Evolutionary conservation across 2,113 vertebrate species (phyloP).

Genomic region (Lonchura striata): DNA sequence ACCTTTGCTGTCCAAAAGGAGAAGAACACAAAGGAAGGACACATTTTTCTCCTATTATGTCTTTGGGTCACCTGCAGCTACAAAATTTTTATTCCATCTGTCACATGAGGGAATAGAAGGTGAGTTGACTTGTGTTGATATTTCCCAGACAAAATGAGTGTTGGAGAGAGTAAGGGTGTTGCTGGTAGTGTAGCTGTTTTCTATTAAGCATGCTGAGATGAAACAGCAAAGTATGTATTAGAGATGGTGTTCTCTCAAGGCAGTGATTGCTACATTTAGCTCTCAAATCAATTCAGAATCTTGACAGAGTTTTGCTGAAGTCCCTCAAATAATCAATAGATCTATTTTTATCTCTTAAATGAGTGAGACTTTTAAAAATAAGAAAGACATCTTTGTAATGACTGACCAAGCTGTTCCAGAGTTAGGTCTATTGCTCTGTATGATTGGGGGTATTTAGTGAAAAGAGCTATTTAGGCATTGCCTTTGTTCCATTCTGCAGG

Average conservation of each 20-base stretch:
- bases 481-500: constrained; percentile 45
- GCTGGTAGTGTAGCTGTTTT: constrained; percentile 35
- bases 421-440: neutral
- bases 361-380: constrained; percentile 35
- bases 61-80: neutral
- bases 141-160: neutral
- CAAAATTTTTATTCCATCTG: neutral
- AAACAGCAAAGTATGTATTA: constrained; percentile 39
- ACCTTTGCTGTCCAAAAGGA: neutral
- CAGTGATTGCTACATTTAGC: constrained; percentile 28
- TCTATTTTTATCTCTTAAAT: constrained; percentile 25
- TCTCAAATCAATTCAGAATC: constrained; percentile 35
- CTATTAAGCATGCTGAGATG: constrained; percentile 24
- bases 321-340: constrained; percentile 9
- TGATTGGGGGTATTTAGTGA: neutral
- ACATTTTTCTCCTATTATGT: neutral
- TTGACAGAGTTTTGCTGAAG: constrained; percentile 48
- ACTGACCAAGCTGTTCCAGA: neutral
- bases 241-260: neutral
- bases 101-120: neutral
- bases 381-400: constrained; percentile 43
- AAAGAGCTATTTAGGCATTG: constrained; percentile 24
- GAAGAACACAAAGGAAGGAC: neutral
- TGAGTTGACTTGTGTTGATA: neutral
- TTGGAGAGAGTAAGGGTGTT: neutral